A percentile compares a stretch with the other conserved stretches of the same genome.
Conservation (phyloP, 2,888 invertebrate species). For the Nyleta sp. region DNA sequence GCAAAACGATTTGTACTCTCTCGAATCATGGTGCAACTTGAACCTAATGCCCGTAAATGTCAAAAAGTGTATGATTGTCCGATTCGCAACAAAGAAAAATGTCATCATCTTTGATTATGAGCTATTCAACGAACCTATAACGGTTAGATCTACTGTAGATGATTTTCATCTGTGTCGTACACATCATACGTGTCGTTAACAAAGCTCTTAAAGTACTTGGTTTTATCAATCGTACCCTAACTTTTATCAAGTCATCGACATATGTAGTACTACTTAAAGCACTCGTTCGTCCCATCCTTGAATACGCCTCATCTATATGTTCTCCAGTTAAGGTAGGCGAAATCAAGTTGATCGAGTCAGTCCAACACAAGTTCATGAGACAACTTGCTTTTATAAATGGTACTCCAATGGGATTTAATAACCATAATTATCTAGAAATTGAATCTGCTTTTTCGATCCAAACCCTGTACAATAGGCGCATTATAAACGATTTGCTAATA, state of each 20-base stretch:
- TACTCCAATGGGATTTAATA: slow-evolving; percentile 3
- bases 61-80: slow-evolving; percentile 3
- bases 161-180: background rate
- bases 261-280: background rate
- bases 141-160: background rate
- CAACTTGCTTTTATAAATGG: slow-evolving; percentile 10
- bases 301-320: slow-evolving; percentile 18
- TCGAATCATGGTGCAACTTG: background rate
- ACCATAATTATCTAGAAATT: slow-evolving; percentile 7
- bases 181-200: background rate
- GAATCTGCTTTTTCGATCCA: background rate
- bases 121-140: background rate
- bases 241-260: slow-evolving; percentile 1
- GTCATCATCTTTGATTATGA: background rate
- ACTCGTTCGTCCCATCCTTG: slow-evolving; percentile 20
- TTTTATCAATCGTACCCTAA: slow-evolving; percentile 6
- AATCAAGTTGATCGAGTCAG: slow-evolving; percentile 2
- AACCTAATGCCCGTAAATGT: slow-evolving; percentile 10
- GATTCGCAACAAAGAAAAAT: slow-evolving; percentile 1
- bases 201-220: slow-evolving; percentile 17
- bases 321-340: background rate
- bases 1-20: slow-evolving; percentile 6
- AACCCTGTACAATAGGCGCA: background rate
- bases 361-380: slow-evolving; percentile 17
- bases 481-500: background rate